Conservation (phyloP, 2,797 vertebrate genomes). For the Salarias fasciatus region DNA sequence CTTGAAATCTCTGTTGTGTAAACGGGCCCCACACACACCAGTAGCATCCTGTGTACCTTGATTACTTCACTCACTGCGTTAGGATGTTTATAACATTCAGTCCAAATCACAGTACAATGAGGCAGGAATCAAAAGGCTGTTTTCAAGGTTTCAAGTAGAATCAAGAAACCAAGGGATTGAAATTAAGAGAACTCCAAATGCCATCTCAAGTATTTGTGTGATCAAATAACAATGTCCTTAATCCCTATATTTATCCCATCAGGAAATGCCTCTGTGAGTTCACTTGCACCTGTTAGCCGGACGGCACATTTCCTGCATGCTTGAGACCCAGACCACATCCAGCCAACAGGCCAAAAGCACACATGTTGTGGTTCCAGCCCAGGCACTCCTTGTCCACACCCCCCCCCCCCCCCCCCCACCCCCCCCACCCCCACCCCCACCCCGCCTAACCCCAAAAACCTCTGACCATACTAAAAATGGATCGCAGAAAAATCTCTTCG, state of each 20-base stretch:
- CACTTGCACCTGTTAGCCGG: conserved; percentile 52
- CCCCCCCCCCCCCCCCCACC: conserved; percentile 14
- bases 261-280: conserved; percentile 3
- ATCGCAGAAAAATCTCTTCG: conserved; percentile 53
- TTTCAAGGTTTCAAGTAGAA: not conserved
- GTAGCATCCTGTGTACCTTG: too few species aligned
- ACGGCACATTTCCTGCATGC: conserved; percentile 41
- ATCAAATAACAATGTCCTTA: not conserved
- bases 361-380: conserved; percentile 52
- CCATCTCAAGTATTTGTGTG: too few species aligned
- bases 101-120: too few species aligned
- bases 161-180: not conserved
- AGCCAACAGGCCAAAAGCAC: conserved; percentile 53
- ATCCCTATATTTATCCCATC: not conserved
- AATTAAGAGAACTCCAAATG: not conserved
- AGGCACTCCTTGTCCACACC: conserved; percentile 50
- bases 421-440: conserved; percentile 38
- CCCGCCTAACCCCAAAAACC: conserved; percentile 41
- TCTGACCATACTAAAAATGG: conserved; percentile 77
- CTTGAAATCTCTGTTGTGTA: too few species aligned
- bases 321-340: conserved; percentile 47
- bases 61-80: too few species aligned
- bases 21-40: not conserved
- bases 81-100: too few species aligned
- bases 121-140: too few species aligned